Evolutionary conservation across 1,140 invertebrate species (phyloP), one percentile per base, ranked within the genome.

Genomic region (Nebria ingens): DNA sequence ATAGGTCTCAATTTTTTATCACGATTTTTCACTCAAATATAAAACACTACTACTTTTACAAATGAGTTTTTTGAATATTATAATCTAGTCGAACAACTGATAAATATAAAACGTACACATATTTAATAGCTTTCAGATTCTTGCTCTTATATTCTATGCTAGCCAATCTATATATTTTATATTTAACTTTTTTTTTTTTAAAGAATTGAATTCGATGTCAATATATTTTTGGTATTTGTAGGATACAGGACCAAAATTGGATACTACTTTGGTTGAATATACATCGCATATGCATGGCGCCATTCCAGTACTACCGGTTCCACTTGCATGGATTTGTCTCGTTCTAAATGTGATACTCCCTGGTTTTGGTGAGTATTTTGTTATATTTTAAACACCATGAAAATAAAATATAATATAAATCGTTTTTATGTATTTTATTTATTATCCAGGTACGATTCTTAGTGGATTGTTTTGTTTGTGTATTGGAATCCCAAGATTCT

Each of bases 381-480:
- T 17, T 29, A 29, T 29, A 29, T 29, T 6, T 6, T 29, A 29
- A 29, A 29, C 4, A 6, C 25, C 4, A 29, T 29, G 25, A 13
- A 6, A 29, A 29, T 29, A 29, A 29, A 6, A 29, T 29, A 29
- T 29, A 13, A n/a, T n/a, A n/a, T n/a, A n/a, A n/a, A n/a, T n/a
- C n/a, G n/a, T n/a, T n/a, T n/a, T n/a, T 29, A 29, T 29, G 25
- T 60, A n/a, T n/a, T n/a, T n/a, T n/a, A n/a, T n/a, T n/a, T n/a
- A n/a, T 2, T 59, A 66, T 64, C 6, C 72, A 94, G 93, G 93
- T 29, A 95, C 92, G 1, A 75, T 94, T 50, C 76, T 88, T 51
- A 93, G 91, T 59, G 93, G 92, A 1, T 64, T 93, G 53, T 85
- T 91, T 61, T 91, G 91, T 62, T 67, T 95, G 22, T 96, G 91